Percentiles rank a stretch among this genome's conserved stretches.
phyloP scores from a whole-genome alignment of 2,888 invertebrate species.

The Theretra japonica region DNA sequence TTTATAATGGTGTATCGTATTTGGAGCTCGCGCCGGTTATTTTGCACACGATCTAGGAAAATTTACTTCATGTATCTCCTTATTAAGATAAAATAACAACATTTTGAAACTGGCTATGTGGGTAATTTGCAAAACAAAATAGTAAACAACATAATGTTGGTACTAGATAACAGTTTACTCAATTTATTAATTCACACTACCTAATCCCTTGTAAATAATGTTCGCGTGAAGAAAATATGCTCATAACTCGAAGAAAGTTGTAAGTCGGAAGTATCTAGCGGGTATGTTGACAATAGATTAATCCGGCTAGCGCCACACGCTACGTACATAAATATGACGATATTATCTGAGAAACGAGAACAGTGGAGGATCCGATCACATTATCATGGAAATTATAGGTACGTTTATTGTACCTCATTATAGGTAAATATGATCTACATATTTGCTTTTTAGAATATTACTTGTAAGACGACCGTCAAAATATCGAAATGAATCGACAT shows the following conservation, averaged over 20 bases:
- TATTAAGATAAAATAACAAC: background rate
- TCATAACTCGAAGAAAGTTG: too few relatives aligned
- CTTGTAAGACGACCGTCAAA: too few relatives aligned
- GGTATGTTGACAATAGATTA: background rate
- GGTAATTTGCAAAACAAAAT: too few relatives aligned
- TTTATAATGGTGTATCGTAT: slow-evolving; percentile 7
- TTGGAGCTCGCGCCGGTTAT: background rate
- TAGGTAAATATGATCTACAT: background rate
- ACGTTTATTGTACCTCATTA: background rate
- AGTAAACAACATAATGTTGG: too few relatives aligned
- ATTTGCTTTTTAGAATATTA: too few relatives aligned
- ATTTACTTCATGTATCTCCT: background rate
- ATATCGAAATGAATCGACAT: too few relatives aligned
- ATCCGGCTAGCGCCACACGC: background rate
- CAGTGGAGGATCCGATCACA: background rate
- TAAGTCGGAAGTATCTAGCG: background rate
- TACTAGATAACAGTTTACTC: too few relatives aligned
- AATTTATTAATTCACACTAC: too few relatives aligned
- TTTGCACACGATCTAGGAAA: background rate
- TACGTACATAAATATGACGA: background rate
- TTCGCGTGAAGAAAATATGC: too few relatives aligned
- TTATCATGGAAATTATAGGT: background rate
- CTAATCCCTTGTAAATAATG: too few relatives aligned
- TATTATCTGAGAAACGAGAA: background rate
- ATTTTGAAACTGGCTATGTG: background rate